phyloP scores from a whole-genome alignment of 2,888 invertebrate genomes.

The Megalurothrips usitatus region DNA sequence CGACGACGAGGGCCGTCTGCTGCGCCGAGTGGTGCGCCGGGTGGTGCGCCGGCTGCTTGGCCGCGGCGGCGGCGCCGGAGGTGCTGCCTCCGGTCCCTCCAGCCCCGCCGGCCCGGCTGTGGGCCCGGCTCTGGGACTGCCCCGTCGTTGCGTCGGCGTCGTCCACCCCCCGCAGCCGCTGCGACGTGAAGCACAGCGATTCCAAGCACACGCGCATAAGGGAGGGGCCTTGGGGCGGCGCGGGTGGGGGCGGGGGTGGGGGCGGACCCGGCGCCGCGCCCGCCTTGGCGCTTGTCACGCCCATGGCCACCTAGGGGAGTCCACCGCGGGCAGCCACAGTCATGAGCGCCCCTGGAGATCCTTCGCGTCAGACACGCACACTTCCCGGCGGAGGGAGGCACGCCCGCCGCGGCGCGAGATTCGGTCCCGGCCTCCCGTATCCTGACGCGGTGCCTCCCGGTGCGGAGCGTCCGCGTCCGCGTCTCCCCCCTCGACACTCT shows the following conservation, averaged over 20 bases:
- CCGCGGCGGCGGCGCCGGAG: constrained; percentile 36
- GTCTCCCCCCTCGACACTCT: no score
- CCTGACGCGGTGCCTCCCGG: no score
- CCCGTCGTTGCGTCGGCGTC: constrained; percentile 46
- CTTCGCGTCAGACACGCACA: no score
- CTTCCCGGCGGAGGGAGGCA: no score
- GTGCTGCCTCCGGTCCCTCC: constrained; percentile 36
- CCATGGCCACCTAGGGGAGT: no score
- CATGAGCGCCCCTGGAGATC: no score
- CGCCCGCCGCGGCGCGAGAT: no score
- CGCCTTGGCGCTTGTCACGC: no score
- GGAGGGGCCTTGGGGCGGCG: constrained; percentile 44
- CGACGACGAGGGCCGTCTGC: constrained; percentile 42
- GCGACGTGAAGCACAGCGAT: constrained; percentile 84
- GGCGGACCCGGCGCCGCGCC: constrained; percentile 42
- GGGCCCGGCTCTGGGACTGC: constrained; percentile 39
- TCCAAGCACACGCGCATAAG: constrained; percentile 87
- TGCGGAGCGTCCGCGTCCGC: no score
- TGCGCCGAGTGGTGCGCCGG: no score
- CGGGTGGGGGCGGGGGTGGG: constrained; percentile 44
- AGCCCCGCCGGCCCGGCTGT: constrained; percentile 38
- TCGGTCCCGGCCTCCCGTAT: no score
- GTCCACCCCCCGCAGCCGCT: constrained; percentile 75
- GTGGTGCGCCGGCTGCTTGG: constrained; percentile 37
- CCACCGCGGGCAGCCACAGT: no score